These are phyloP conservation scores for Puffinus mauretanicus DNA, from an alignment of 2,113 vertebrate species.

Conservation along the genomic window DNA sequence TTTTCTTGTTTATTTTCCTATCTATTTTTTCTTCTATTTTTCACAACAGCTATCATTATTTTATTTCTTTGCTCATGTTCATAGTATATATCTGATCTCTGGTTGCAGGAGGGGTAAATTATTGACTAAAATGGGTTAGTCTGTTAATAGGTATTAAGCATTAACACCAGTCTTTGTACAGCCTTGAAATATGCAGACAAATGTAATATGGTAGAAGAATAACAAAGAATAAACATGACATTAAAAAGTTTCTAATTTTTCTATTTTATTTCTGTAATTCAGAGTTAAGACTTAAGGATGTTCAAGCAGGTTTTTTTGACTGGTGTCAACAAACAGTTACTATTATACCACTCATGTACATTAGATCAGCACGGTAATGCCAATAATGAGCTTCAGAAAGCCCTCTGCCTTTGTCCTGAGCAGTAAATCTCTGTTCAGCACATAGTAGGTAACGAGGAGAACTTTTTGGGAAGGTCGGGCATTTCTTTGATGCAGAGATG, in stretches of 20 bases:
- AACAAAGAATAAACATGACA: conserved; percentile 40
- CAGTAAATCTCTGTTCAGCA: background rate
- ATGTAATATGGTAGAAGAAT: conserved; percentile 17
- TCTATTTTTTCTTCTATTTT: background rate
- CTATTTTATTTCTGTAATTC: conserved; percentile 1
- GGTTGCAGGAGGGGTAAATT: conserved; percentile 65
- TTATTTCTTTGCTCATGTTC: background rate
- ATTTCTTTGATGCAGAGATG: background rate
- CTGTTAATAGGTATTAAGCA: conserved; percentile 32
- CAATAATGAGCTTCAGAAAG: background rate
- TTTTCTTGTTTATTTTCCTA: background rate
- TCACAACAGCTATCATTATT: background rate
- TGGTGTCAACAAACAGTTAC: background rate
- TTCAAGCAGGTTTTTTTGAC: background rate
- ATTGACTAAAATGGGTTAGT: conserved; percentile 38
- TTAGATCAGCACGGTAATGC: fast-evolving
- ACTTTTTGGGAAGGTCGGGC: background rate
- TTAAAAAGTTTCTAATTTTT: conserved; percentile 18
- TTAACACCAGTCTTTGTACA: conserved; percentile 44
- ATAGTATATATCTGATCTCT: conserved; percentile 27
- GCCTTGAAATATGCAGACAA: conserved; percentile 34
- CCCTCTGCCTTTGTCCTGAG: background rate
- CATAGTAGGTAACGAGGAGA: background rate
- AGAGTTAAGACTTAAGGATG: background rate
- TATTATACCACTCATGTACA: background rate